These are phyloP conservation scores for Achlya flavicornis DNA, from an alignment of 2,888 invertebrate genomes.

Conservation along the genomic window DNA sequence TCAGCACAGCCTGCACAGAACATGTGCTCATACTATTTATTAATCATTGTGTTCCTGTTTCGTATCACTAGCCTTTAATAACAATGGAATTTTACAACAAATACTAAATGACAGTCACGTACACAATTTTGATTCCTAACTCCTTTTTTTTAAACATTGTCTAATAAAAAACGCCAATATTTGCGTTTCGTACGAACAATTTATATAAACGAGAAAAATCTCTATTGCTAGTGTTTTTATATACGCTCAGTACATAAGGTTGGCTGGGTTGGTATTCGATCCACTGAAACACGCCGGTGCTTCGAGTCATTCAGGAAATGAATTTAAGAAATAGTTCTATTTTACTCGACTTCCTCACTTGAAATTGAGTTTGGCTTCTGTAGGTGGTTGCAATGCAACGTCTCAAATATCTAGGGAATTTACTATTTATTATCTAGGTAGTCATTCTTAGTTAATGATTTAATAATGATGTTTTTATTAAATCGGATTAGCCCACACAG, in stretches of 20 bases:
- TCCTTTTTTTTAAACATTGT: too few relatives aligned
- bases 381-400: constrained; percentile 1
- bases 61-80: constrained; percentile 13
- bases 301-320: constrained; percentile 48
- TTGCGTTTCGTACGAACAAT: neutral
- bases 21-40: constrained; percentile 20
- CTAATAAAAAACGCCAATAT: too few relatives aligned
- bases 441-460: neutral
- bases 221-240: constrained; percentile 1
- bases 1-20: constrained; percentile 15
- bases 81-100: neutral
- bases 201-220: neutral
- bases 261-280: constrained; percentile 37
- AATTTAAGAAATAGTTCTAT: constrained; percentile 46
- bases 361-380: constrained; percentile 10
- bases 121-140: constrained; percentile 7
- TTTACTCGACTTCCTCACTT: constrained; percentile 19
- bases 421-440: neutral
- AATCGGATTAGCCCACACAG: neutral
- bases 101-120: neutral
- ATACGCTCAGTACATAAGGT: constrained; percentile 5
- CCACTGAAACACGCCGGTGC: constrained; percentile 28
- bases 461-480: neutral
- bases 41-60: constrained; percentile 30
- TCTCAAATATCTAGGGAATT: neutral